phyloP scores from a whole-genome alignment of 1,140 invertebrate species.

The Tetranychus urticae region DNA sequence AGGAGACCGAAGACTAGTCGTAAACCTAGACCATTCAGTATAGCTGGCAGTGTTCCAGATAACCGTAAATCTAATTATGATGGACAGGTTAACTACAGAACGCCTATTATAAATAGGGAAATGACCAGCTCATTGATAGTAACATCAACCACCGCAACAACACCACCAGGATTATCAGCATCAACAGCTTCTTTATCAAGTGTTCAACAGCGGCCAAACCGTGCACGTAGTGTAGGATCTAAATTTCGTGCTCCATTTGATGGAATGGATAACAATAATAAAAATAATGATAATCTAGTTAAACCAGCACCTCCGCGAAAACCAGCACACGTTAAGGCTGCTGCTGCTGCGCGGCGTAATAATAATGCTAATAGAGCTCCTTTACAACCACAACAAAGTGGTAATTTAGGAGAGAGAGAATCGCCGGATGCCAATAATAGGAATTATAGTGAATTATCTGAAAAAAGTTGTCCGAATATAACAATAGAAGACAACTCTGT shows the following conservation, averaged over 20 bases:
- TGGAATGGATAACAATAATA: neutral
- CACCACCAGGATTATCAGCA: neutral
- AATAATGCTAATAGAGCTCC: neutral
- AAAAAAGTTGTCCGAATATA: too few species aligned
- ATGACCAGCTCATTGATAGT: neutral
- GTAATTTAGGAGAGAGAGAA: too few species aligned
- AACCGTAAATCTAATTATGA: neutral
- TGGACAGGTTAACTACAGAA: neutral
- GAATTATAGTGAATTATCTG: too few species aligned
- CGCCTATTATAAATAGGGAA: neutral
- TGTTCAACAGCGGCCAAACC: neutral
- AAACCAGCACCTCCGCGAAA: constrained; percentile 2
- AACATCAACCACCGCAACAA: neutral
- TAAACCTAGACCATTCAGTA: constrained; percentile 2
- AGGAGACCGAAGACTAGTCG: neutral
- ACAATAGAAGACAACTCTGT: too few species aligned
- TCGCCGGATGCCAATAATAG: too few species aligned
- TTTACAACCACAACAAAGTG: neutral
- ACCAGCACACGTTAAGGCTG: constrained; percentile 3
- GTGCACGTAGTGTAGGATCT: neutral
- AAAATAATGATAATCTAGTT: neutral
- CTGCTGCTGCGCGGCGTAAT: neutral
- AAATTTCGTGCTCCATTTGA: neutral
- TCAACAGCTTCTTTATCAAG: neutral
- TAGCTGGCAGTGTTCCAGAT: neutral